These are phyloP conservation scores for Megaceryle torquata DNA, from an alignment of 2,113 vertebrate species.

Conservation along the genomic window DNA sequence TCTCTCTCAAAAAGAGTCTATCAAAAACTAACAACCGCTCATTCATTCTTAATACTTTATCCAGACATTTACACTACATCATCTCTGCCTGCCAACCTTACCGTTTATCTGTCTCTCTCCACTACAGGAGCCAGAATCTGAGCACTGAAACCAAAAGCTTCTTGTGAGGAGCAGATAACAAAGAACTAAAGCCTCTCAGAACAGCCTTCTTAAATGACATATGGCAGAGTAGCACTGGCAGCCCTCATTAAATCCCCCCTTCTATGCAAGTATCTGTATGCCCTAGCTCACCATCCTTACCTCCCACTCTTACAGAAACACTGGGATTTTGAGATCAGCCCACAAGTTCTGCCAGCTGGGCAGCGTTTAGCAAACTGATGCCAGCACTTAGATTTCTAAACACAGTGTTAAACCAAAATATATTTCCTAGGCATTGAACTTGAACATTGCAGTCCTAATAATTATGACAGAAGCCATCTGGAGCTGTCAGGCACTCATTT, in stretches of 20 bases:
- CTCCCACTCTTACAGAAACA: background rate
- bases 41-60: background rate
- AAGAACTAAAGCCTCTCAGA: background rate
- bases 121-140: background rate
- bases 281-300: background rate
- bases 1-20: background rate
- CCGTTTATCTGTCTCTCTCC: background rate
- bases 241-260: background rate
- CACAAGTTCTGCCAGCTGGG: background rate
- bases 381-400: background rate
- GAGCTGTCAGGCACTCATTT: background rate
- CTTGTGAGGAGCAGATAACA: background rate
- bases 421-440: background rate
- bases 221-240: background rate
- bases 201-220: background rate
- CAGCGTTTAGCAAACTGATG: background rate
- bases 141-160: background rate
- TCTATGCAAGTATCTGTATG: background rate
- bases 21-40: background rate
- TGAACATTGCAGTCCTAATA: background rate
- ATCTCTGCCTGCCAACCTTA: background rate
- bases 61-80: background rate
- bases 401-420: background rate
- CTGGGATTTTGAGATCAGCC: background rate
- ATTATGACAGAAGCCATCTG: background rate